A percentile compares a stretch with the other conserved stretches of the same genome.
Evolutionary conservation across 2,113 vertebrate species (phyloP).

Genomic region (Hyla sarda): DNA sequence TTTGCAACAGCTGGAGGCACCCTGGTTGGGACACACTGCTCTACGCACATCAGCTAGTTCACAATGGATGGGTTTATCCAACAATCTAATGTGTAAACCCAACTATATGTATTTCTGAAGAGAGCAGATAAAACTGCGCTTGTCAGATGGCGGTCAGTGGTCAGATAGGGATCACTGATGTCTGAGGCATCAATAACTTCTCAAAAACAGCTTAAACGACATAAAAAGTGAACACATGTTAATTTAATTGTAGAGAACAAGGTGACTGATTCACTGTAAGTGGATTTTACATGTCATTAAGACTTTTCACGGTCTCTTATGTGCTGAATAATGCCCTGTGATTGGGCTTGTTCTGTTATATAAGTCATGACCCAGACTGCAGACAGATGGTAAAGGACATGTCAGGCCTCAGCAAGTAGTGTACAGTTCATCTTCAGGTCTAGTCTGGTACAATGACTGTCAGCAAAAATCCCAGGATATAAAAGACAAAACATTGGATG

Average conservation of each 20-base stretch:
- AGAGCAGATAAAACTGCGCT: no score
- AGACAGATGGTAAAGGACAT: neutral
- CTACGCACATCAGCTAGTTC: no score
- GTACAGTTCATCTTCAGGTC: conserved; percentile 9
- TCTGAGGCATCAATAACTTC: no score
- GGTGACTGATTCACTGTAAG: neutral
- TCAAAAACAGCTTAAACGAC: no score
- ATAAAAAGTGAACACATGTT: neutral
- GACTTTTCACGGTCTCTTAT: neutral
- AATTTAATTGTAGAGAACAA: neutral
- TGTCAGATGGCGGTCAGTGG: no score
- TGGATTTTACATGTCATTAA: neutral
- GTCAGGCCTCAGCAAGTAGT: conserved; percentile 27
- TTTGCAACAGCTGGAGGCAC: no score
- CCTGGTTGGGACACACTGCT: no score
- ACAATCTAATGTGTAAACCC: no score
- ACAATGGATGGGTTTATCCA: no score
- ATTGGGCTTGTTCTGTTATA: conserved; percentile 35
- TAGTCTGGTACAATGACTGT: neutral
- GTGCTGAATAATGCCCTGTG: conserved; percentile 21
- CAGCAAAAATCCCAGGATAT: neutral
- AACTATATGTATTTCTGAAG: no score
- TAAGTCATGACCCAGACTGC: conserved; percentile 3
- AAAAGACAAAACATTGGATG: neutral
- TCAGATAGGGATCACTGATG: no score